These are phyloP conservation scores for Characodon lateralis DNA, from an alignment of 2,797 vertebrate species.

Conservation along the genomic window DNA sequence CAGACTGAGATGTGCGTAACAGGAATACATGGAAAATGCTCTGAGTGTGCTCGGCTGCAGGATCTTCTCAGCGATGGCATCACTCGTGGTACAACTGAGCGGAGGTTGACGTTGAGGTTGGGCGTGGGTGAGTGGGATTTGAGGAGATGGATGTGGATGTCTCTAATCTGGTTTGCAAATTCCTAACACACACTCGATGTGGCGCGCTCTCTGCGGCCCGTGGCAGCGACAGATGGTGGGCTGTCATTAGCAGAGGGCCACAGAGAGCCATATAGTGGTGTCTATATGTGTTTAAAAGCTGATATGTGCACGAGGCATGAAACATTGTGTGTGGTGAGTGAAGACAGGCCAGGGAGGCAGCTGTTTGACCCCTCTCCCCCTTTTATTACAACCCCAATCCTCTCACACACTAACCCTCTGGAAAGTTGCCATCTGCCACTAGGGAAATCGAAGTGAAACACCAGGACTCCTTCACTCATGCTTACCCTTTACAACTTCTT, in stretches of 20 bases:
- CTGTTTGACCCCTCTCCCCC: constrained; percentile 57
- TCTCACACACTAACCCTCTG: constrained; percentile 20
- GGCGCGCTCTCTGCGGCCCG: constrained; percentile 33
- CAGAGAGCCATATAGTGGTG: constrained; percentile 18
- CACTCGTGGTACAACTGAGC: constrained; percentile 18
- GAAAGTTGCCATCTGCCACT: constrained; percentile 56
- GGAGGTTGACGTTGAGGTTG: constrained; percentile 23
- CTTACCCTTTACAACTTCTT: neutral
- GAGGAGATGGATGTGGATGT: constrained; percentile 46
- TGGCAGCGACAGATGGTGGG: constrained; percentile 73
- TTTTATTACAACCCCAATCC: constrained; percentile 20
- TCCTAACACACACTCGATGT: constrained; percentile 15
- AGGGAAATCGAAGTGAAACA: constrained; percentile 11
- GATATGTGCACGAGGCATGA: constrained; percentile 16
- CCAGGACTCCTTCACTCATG: constrained; percentile 1
- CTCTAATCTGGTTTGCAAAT: constrained; percentile 59
- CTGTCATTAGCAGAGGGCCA: constrained; percentile 64
- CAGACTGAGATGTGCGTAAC: neutral
- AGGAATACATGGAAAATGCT: neutral
- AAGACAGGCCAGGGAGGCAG: constrained; percentile 62
- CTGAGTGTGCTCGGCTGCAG: too few relatives aligned
- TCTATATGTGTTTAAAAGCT: constrained; percentile 26
- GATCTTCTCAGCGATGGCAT: constrained; percentile 42
- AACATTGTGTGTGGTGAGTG: constrained; percentile 31
- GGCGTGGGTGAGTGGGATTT: constrained; percentile 41